Conservation (phyloP, 1,140 invertebrate species). For the Orius insidiosus region DNA sequence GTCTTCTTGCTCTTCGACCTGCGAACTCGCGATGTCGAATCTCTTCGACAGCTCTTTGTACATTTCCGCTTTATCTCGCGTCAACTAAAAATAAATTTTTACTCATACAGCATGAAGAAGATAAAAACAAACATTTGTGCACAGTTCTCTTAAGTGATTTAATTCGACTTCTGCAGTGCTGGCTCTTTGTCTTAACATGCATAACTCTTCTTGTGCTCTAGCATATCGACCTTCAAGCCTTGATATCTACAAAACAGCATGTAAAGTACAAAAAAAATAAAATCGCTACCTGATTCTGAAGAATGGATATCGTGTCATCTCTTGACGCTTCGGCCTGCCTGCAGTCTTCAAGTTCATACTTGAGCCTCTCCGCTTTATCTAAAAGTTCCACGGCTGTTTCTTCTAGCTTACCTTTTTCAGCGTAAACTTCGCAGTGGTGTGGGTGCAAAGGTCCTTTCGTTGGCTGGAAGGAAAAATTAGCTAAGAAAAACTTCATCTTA, state of each 20-base stretch:
- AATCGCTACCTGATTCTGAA: conserved; percentile 8
- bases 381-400: conserved; percentile 18
- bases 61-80: conserved; percentile 11
- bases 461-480: background rate
- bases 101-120: background rate
- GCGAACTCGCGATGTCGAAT: no score
- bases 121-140: conserved; percentile 12
- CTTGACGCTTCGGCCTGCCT: conserved; percentile 18
- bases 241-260: conserved; percentile 7
- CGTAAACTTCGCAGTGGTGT: conserved; percentile 18
- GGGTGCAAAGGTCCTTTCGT: background rate
- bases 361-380: conserved; percentile 18
- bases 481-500: background rate
- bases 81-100: conserved; percentile 7
- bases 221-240: conserved; percentile 15
- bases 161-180: conserved; percentile 15
- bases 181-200: conserved; percentile 14
- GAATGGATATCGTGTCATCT: conserved; percentile 19
- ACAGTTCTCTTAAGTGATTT: conserved; percentile 16
- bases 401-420: conserved; percentile 19
- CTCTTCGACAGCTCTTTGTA: conserved; percentile 2
- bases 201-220: conserved; percentile 17
- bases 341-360: conserved; percentile 22
- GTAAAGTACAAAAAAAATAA: background rate
- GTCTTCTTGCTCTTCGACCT: no score